phyloP scores from a whole-genome alignment of 2,113 vertebrate genomes.

The Tupaia tana region DNA sequence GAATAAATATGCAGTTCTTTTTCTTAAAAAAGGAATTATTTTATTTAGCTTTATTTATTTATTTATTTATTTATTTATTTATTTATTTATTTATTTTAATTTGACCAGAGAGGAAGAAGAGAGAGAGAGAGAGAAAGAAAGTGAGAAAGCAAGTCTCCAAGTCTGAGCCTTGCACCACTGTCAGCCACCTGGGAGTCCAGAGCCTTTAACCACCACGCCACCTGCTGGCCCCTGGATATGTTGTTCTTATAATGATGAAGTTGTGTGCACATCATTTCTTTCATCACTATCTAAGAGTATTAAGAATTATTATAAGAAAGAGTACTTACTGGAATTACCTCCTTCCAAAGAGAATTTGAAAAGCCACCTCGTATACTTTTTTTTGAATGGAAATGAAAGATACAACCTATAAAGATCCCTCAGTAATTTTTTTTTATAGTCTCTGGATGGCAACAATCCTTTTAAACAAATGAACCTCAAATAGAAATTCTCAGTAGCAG shows the following conservation, averaged over 20 bases:
- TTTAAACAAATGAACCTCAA: neutral
- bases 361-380: neutral
- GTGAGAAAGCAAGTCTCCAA: too few species aligned
- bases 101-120: too few species aligned
- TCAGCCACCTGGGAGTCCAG: too few species aligned
- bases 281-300: neutral
- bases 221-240: too few species aligned
- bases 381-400: neutral
- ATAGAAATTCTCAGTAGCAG: neutral
- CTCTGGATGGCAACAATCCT: neutral
- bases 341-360: neutral
- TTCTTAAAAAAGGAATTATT: too few species aligned
- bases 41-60: too few species aligned
- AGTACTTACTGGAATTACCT: neutral
- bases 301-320: neutral
- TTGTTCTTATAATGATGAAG: neutral
- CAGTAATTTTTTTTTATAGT: neutral
- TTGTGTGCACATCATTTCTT: neutral
- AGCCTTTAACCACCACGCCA: too few species aligned
- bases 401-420: neutral
- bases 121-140: too few species aligned
- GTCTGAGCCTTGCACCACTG: too few species aligned
- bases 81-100: too few species aligned
- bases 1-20: neutral
- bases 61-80: too few species aligned